Evolutionary conservation across 1,140 invertebrate genomes (phyloP).

Genomic region (Aleiodes sp.): DNA sequence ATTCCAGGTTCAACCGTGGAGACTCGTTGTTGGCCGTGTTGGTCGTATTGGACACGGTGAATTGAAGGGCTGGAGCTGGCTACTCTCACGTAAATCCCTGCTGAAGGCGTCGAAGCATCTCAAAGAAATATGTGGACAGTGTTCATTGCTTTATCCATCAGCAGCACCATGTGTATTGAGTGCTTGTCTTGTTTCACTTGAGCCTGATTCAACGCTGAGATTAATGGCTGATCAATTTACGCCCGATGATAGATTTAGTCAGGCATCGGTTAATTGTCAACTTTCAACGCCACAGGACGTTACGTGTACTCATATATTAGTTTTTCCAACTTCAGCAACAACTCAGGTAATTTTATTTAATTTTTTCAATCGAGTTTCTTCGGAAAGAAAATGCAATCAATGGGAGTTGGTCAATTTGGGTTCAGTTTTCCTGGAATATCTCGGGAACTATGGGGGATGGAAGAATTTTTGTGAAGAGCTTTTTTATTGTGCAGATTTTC

Average conservation of each 20-base stretch:
- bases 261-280: conserved; percentile 83
- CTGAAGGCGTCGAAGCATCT: conserved; percentile 86
- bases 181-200: conserved; percentile 96
- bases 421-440: too few species aligned
- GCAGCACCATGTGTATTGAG: conserved; percentile 91
- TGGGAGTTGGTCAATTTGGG: too few species aligned
- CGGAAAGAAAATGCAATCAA: too few species aligned
- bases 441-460: too few species aligned
- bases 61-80: conserved; percentile 94
- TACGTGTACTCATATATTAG: conserved; percentile 96
- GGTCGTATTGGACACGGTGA: conserved; percentile 98
- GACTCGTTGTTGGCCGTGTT: conserved; percentile 94
- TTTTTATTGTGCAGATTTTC: too few species aligned
- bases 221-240: conserved; percentile 96
- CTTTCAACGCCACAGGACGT: conserved; percentile 93
- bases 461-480: too few species aligned
- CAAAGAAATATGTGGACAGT: conserved; percentile 91
- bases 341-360: conserved; percentile 91
- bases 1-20: conserved; percentile 80
- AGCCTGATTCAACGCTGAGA: conserved; percentile 91
- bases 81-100: conserved; percentile 91
- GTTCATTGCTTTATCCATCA: conserved; percentile 80
- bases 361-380: too few species aligned
- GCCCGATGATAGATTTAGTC: conserved; percentile 89
- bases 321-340: conserved; percentile 97